Conservation (phyloP, 2,113 vertebrate species). For the Cathartes aura region DNA sequence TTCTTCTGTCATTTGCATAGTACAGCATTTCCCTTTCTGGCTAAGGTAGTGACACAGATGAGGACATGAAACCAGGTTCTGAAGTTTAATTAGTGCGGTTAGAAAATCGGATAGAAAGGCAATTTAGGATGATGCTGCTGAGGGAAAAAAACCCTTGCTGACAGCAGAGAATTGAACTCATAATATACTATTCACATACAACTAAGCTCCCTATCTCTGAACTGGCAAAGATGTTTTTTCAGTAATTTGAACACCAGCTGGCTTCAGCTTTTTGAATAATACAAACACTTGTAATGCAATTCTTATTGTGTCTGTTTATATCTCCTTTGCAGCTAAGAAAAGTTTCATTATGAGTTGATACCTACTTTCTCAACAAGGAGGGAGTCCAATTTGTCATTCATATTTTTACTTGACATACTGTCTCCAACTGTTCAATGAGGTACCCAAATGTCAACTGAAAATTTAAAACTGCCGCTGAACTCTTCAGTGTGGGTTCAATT, state of each 20-base stretch:
- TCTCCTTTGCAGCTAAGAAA: not conserved
- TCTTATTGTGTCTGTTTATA: not conserved
- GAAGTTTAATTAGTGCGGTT: not conserved
- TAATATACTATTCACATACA: not conserved
- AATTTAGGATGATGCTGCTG: not conserved
- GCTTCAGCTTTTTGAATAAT: not conserved
- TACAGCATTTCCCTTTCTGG: not conserved
- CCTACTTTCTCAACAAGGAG: not conserved
- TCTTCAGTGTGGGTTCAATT: not conserved
- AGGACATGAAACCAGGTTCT: not conserved
- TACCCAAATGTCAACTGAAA: not conserved
- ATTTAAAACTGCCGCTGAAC: not conserved
- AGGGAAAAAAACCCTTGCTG: not conserved
- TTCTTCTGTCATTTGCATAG: not conserved
- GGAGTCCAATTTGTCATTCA: not conserved
- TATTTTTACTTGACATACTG: not conserved
- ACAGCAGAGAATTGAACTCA: not conserved
- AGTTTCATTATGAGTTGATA: not conserved
- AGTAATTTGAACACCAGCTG: conserved; percentile 27
- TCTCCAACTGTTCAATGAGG: not conserved
- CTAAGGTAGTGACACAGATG: not conserved
- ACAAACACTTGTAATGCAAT: not conserved
- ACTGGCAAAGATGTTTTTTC: not conserved
- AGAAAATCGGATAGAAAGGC: not conserved
- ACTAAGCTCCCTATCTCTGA: not conserved